A percentile compares a stretch with the other conserved stretches of the same genome.
phyloP scores from a whole-genome alignment of 2,113 vertebrate species.

The Mungos mungo region DNA sequence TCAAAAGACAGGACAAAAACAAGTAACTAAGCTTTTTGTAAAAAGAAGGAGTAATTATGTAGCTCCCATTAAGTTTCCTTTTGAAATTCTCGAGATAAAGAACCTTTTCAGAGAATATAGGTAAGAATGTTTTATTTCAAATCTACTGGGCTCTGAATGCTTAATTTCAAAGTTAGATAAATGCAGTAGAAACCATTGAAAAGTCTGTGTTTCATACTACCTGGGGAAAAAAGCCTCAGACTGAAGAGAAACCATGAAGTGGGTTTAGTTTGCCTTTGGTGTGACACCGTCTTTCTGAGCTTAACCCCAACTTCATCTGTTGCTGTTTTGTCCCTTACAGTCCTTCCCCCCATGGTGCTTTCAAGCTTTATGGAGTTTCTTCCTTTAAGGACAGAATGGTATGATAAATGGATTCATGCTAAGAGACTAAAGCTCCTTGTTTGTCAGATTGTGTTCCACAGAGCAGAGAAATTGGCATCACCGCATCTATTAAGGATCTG shows the following conservation, averaged over 20 bases:
- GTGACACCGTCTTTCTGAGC: background rate
- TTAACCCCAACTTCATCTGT: background rate
- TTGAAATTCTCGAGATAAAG: constrained; percentile 43
- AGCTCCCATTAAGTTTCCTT: background rate
- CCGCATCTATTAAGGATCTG: background rate
- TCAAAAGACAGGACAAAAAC: background rate
- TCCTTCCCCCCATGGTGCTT: background rate
- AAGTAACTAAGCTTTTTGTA: background rate
- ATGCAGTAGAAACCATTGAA: background rate
- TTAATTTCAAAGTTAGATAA: constrained; percentile 26
- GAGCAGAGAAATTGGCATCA: background rate
- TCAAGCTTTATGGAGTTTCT: background rate
- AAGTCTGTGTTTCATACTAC: background rate
- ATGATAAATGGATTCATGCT: background rate
- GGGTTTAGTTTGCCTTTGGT: background rate
- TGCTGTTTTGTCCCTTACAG: background rate
- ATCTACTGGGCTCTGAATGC: background rate
- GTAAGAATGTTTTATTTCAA: constrained; percentile 29
- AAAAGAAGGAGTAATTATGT: constrained; percentile 1
- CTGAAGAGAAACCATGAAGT: background rate
- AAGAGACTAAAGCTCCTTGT: background rate
- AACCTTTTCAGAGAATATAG: background rate
- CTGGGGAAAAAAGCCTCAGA: background rate
- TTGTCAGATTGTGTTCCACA: background rate
- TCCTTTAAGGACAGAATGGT: background rate